These are phyloP conservation scores for Sapayoa aenigma DNA, from an alignment of 2,113 vertebrate genomes.

Conservation along the genomic window DNA sequence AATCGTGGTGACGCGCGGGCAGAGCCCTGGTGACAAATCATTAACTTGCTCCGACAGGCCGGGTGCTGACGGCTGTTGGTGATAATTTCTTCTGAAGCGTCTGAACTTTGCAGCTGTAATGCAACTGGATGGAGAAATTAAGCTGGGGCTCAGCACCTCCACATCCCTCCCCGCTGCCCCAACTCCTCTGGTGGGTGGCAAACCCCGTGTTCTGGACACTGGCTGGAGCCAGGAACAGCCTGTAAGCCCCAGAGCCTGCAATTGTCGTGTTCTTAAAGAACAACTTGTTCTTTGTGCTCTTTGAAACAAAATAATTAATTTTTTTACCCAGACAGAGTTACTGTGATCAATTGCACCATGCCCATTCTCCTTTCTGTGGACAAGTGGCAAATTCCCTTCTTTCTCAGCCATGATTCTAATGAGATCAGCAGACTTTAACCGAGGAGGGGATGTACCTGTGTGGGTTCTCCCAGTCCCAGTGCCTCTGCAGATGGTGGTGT, in stretches of 20 bases:
- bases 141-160: conserved; percentile 6
- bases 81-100: conserved; percentile 66
- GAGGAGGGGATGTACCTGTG: neutral
- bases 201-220: neutral
- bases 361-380: neutral
- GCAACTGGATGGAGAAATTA: conserved; percentile 51
- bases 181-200: neutral
- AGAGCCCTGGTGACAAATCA: conserved; percentile 65
- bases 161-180: neutral
- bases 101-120: conserved; percentile 63
- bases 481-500: neutral
- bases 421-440: neutral
- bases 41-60: conserved; percentile 69
- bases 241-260: neutral
- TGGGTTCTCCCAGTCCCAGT: neutral
- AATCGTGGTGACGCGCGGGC: conserved; percentile 57
- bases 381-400: neutral
- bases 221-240: neutral
- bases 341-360: conserved; percentile 37
- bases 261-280: neutral
- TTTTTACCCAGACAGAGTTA: conserved; percentile 34
- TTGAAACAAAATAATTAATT: neutral
- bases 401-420: neutral
- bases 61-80: conserved; percentile 54
- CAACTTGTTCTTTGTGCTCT: conserved; percentile 12